Percentiles rank a stretch among this genome's conserved stretches.
Evolutionary conservation across 1,140 invertebrate species (phyloP).

Genomic region (Andrena cerasifolii): DNA sequence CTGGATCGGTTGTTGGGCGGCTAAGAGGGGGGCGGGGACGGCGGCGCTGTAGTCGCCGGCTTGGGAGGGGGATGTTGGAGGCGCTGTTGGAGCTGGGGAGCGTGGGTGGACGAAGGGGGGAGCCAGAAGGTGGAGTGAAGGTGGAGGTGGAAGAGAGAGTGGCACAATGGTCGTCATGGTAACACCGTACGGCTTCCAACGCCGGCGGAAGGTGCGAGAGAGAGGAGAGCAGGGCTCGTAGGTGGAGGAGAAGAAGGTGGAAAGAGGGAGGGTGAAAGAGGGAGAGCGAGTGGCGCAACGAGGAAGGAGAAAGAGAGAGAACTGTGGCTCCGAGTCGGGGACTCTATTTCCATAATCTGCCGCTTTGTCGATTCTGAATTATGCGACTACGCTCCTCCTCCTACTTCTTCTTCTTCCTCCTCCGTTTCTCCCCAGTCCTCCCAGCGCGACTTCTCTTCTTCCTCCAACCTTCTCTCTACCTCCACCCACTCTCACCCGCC

Average conservation of each 20-base stretch:
- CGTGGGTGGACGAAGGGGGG: conserved; percentile 51
- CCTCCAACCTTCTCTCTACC: conserved; percentile 29
- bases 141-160: conserved; percentile 64
- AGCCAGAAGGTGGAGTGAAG: conserved; percentile 42
- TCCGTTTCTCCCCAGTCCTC: conserved; percentile 55
- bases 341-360: conserved; percentile 82
- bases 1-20: conserved; percentile 55
- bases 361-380: conserved; percentile 82
- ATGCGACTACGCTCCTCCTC: conserved; percentile 79
- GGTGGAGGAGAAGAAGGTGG: conserved; percentile 26
- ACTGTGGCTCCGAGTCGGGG: conserved; percentile 71
- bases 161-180: conserved; percentile 77
- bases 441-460: conserved; percentile 37
- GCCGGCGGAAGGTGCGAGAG: conserved; percentile 50
- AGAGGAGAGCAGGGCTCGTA: conserved; percentile 49
- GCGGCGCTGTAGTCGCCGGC: conserved; percentile 45
- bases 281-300: conserved; percentile 19
- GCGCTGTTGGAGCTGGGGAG: conserved; percentile 37
- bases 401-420: conserved; percentile 56
- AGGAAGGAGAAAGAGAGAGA: conserved; percentile 50
- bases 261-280: conserved; percentile 40
- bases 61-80: conserved; percentile 44
- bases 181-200: conserved; percentile 73
- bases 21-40: conserved; percentile 43
- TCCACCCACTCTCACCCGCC: neutral